Base-by-base conservation (phyloP, 2,797 vertebrate genomes). In the Alcedo atthis region DNA sequence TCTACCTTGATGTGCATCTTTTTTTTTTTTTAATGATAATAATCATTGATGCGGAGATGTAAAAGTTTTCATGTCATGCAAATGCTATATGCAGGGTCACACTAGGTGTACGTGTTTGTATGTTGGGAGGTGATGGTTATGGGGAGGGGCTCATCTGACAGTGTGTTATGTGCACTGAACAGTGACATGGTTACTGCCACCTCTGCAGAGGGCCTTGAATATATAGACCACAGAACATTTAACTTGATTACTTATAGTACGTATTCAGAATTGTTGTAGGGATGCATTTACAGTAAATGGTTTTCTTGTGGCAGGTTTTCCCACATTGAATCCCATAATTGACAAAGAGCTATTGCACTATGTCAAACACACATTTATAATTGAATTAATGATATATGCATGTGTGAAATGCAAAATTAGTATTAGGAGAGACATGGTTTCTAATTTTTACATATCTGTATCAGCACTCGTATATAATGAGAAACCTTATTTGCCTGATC, bases 311-410 rank as follows among this genome's bases (percentile, higher is more conserved):
- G 96, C 92, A 94, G 83, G 81, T 94, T 98, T 98, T 97, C 97
- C 98, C 97, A 98, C 97, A 96, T 95, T 96, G 97, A 95, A 97
- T 97, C 96, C 97, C 81, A n/a, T 97, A 96, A 96, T 96, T 98
- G 97, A 98, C 97, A 97, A 98, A 97, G 97, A 98, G 87, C 95
- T 97, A 97, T 98, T 97, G 97, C 97, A 93, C 97, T 98, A 96
- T 98, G 98, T 99, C 98, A 98, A 98, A 97, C 97, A 94, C 98
- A 98, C 97, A 97, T 94, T 98, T 98, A 96, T 98, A 98, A 98
- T 98, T 98, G 98, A 98, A 98, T 98, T 99, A 98, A 99, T 98
- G 98, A 98, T 98, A 98, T 96, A 98, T 97, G 98, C 83, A 77
- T 96, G 96, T 97, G 94, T 94, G 97, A 97, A 94, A 97, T 24